Percentiles rank a stretch among this genome's conserved stretches.
These are phyloP conservation scores for Oreochromis spilurus DNA, from an alignment of 2,113 vertebrate species.

Conservation along the genomic window DNA sequence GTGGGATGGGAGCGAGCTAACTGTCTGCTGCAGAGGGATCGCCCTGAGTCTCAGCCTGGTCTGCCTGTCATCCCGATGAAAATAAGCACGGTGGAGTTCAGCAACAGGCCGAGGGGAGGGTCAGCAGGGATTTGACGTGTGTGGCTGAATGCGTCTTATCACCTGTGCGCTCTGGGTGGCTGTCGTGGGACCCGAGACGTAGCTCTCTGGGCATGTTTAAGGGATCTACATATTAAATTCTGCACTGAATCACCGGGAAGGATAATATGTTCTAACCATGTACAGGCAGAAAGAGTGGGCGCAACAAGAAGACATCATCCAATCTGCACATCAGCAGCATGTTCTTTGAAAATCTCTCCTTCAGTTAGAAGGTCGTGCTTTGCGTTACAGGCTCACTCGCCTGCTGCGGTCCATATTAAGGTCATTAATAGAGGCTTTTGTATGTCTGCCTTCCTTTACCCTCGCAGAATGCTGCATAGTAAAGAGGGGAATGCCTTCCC, in stretches of 20 bases:
- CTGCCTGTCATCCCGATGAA: constrained; percentile 19
- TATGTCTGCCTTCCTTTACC: constrained; percentile 29
- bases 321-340: background rate
- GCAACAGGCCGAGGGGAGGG: constrained; percentile 31
- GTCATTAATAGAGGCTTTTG: constrained; percentile 56
- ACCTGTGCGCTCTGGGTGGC: constrained; percentile 11
- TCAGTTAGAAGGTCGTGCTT: constrained; percentile 43
- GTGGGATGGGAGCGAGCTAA: constrained; percentile 37
- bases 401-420: constrained; percentile 39
- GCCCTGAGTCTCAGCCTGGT: constrained; percentile 21
- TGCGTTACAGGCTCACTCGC: constrained; percentile 6
- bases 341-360: constrained; percentile 38
- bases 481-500: constrained; percentile 59
- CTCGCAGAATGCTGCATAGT: constrained; percentile 42
- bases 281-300: background rate
- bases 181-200: background rate
- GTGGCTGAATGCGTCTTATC: constrained; percentile 1
- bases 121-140: constrained; percentile 17
- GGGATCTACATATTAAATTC: background rate
- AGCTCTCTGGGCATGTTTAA: background rate
- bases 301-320: background rate
- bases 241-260: background rate
- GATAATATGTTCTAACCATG: background rate
- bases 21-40: constrained; percentile 45
- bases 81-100: constrained; percentile 18